These are phyloP conservation scores for Cyclophora albipunctata DNA, from an alignment of 2,888 invertebrate species.

Conservation along the genomic window DNA sequence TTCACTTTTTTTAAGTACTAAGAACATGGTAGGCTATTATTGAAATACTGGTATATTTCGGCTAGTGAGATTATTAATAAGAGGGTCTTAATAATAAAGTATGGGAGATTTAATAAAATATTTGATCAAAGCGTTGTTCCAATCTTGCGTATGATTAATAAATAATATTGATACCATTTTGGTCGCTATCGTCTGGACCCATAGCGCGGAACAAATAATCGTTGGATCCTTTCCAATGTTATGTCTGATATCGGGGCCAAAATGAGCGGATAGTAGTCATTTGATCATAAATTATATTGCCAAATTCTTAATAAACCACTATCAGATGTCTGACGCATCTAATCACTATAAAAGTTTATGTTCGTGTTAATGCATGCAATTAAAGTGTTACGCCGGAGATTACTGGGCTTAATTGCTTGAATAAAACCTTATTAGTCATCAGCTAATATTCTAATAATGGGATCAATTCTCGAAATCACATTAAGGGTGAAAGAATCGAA, in stretches of 20 bases:
- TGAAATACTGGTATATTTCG: too few species aligned
- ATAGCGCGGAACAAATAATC: slow-evolving; percentile 34
- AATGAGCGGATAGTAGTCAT: slow-evolving; percentile 35
- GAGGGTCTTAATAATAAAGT: not conserved
- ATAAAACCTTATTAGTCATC: too few species aligned
- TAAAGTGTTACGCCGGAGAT: not conserved
- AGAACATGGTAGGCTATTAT: too few species aligned
- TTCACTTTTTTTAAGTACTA: too few species aligned
- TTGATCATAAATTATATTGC: slow-evolving; percentile 35
- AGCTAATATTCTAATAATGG: too few species aligned
- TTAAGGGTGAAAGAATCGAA: too few species aligned
- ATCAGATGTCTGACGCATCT: not conserved
- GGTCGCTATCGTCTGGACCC: slow-evolving; percentile 33
- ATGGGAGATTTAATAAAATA: not conserved
- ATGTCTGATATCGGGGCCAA: slow-evolving; percentile 36
- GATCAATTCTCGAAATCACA: too few species aligned
- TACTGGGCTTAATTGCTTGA: too few species aligned
- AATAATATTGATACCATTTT: slow-evolving; percentile 28
- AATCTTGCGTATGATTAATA: slow-evolving; percentile 2
- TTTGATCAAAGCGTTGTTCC: not conserved
- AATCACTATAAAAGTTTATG: slow-evolving; percentile 4
- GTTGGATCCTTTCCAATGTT: slow-evolving; percentile 46
- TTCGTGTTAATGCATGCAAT: not conserved
- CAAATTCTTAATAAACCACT: slow-evolving; percentile 9
- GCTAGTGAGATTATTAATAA: too few species aligned